Evolutionary conservation across 2,888 invertebrate genomes (phyloP).

Genomic region (Leucozona laternaria): DNA sequence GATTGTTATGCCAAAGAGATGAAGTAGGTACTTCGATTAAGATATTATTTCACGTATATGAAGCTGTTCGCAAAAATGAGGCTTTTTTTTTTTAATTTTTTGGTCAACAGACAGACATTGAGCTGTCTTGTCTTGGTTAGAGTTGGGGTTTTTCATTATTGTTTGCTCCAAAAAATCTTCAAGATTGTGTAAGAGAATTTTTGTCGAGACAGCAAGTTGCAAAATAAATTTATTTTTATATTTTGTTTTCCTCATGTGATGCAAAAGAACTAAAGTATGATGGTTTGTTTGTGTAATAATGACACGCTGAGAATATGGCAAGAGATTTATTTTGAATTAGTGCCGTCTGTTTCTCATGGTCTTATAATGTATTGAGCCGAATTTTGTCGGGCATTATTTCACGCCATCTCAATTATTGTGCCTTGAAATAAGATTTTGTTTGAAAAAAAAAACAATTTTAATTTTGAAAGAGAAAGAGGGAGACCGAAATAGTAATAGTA

Average conservation of each 20-base stretch:
- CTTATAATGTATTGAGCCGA: too few species aligned
- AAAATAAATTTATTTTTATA: conserved; percentile 21
- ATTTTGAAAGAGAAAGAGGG: too few species aligned
- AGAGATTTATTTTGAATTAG: neutral
- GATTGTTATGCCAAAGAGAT: conserved; percentile 45
- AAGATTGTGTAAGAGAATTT: conserved; percentile 50
- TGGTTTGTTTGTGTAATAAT: neutral
- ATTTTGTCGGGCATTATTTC: too few species aligned
- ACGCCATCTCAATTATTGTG: too few species aligned
- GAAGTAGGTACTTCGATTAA: conserved; percentile 55
- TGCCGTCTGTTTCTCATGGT: too few species aligned
- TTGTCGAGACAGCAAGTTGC: conserved; percentile 35
- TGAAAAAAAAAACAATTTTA: too few species aligned
- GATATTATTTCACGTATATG: conserved; percentile 42
- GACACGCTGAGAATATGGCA: neutral
- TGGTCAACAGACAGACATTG: conserved; percentile 54
- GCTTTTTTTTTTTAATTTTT: conserved; percentile 34
- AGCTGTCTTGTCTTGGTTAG: conserved; percentile 52
- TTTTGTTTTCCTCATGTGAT: neutral
- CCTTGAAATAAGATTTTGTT: too few species aligned
- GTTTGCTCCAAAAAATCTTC: conserved; percentile 64
- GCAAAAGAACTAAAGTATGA: neutral
- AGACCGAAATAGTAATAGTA: too few species aligned
- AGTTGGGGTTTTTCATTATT: conserved; percentile 31
- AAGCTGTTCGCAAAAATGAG: conserved; percentile 22